Conservation (phyloP, 2,888 invertebrate species). For the Drosophila kokeensis region DNA sequence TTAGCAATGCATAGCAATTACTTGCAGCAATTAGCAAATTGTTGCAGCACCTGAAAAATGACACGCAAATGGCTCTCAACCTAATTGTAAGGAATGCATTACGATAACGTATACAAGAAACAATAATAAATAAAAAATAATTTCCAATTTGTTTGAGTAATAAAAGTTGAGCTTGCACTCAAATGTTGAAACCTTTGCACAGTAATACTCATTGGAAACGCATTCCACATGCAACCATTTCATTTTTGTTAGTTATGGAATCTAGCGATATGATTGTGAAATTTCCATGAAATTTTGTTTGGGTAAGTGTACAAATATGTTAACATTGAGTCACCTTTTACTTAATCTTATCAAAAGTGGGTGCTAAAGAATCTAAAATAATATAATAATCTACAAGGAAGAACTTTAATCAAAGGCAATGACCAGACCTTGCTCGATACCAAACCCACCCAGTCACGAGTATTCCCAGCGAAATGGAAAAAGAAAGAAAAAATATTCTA, state of each 20-base stretch:
- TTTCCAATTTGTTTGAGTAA: conserved; percentile 15
- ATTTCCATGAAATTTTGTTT: not conserved
- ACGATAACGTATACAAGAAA: conserved; percentile 8
- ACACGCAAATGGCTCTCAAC: conserved; percentile 37
- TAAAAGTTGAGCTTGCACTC: conserved; percentile 16
- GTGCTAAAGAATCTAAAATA: conserved; percentile 5
- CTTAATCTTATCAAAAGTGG: conserved; percentile 39
- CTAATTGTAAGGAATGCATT: conserved; percentile 20
- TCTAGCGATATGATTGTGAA: conserved; percentile 1
- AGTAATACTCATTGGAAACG: conserved; percentile 1
- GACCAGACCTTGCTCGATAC: conserved; percentile 54
- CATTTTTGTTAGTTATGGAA: not conserved
- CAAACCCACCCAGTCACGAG: conserved; percentile 15
- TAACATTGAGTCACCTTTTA: conserved; percentile 27
- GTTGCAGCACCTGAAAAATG: conserved; percentile 38
- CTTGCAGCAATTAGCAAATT: conserved; percentile 62
- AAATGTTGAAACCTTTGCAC: conserved; percentile 8
- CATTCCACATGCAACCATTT: conserved; percentile 10
- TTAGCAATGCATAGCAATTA: conserved; percentile 25
- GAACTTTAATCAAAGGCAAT: conserved; percentile 36
- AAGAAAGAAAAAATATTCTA: conserved; percentile 7
- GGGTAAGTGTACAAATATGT: not conserved
- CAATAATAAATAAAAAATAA: conserved; percentile 3
- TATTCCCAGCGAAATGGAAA: not conserved
- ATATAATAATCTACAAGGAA: conserved; percentile 17